Base-by-base conservation (phyloP, 2,888 invertebrate species). In the Philaethria dido region DNA sequence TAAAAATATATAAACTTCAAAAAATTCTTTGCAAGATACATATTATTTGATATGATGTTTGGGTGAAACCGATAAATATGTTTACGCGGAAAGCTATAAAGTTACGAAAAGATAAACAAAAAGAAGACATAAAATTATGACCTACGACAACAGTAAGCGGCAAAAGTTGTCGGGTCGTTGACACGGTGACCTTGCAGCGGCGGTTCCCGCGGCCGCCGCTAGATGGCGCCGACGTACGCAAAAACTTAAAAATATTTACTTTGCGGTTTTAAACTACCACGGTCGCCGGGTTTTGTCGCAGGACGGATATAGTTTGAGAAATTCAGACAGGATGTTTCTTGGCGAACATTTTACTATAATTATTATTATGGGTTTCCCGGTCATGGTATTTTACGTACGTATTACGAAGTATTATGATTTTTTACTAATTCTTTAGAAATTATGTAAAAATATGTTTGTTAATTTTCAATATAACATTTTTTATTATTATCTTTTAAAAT, bases 101-200 rank as follows among this genome's bases (percentile, higher is more conserved):
- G 86, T 91, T 89, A 81, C 88, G 89, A 89, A 92, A 92, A 91
- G 90, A 92, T 92, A 92, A 92, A 92, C 92, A 91, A 91, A 92
- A 92, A 91, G 92, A 90, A 91, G 89, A 89, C 90, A 92, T 92
- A 91, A 92, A 92, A 92, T 92, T 90, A 92, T 92, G 92, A 92
- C 92, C 92, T 92, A 92, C 92, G 91, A 89, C 92, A 92, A 92
- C 92, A 88, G 87, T 87, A 87, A 88, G 88, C 90, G 89, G 92
- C 89, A 90, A 92, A 92, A 92, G 92, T 92, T 91, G 90, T 81
- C 82, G 86, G 92, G 91, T 91, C 92, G 83, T 89, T 88, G 92
- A 87, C 91, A 87, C 85, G 82, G 86, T 92, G 91, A 91, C 91
- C 91, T 92, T 92, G 92, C 82, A 79, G 77, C 79, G 78, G 42